Base-by-base conservation (phyloP, 1,140 invertebrate genomes). In the Plectrocnemia conspersa region DNA sequence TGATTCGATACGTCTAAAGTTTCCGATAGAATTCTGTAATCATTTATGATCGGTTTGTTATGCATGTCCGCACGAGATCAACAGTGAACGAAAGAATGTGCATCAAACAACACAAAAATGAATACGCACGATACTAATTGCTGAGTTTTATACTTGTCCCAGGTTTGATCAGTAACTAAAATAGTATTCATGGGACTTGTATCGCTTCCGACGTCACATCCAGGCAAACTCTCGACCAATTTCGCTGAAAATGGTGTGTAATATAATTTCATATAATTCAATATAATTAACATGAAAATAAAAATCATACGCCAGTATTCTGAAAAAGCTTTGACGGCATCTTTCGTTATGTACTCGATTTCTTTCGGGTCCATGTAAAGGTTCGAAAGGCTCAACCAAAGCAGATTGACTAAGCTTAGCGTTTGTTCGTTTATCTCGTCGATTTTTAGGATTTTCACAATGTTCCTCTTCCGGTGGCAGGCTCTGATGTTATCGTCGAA, bases 61-160 rank as follows among this genome's bases (percentile, higher is more conserved):
- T n/a, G n/a, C n/a, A n/a, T n/a, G n/a, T n/a, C n/a, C n/a, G n/a
- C n/a, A n/a, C 27, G n/a, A 29, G 6, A 29, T 3, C 16, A 9
- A 3, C 21, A 40, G 16, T 40, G 21, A 2, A 15, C 36, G 2
- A 40, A 13, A 13, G 2, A 5, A 40, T 13, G 16, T 3, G 21
- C n/a, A 16, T 22, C 27, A 29, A 29, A 29, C n/a, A 29, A 29
- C 27, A n/a, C n/a, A n/a, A n/a, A n/a, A n/a, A n/a, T n/a, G n/a
- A n/a, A 41, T 58, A 73, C 77, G 74, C 63, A 79, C 79, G 77
- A 75, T 40, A 79, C 64, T 60, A 80, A 76, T 58, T 78, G 68
- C 54, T 69, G 67, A 0, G 74, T 75, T 44, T 79, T 73, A 54
- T 78, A 75, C 22, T 65, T 64, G 13, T 69, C 69, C 78, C 77